Base-by-base conservation (phyloP, 2,888 invertebrate species). In the Antitype chi region DNA sequence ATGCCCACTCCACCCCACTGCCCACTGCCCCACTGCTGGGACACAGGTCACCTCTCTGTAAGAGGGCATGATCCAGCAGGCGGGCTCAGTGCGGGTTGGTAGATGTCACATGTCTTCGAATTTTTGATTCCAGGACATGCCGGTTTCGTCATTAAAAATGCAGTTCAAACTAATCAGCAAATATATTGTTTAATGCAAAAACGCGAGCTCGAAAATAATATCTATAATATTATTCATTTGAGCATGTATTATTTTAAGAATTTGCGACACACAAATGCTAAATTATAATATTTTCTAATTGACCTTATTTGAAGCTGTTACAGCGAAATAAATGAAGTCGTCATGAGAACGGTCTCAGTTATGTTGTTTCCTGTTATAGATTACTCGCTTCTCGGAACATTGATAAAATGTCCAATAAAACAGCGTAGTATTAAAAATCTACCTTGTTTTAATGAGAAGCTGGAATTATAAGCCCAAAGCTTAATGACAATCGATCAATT, bases 281-380 rank as follows among this genome's bases (percentile, higher is more conserved):
- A 23, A 63, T 62, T 53, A 23, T 32, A 55, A 71, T 63, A 43
- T 23, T 57, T 74, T 67, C 13, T 60, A 73, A 73, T 72, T 67
- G 55, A 70, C 74, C 28, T 55, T 64, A 78, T 76, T 78, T 57
- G 47, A 53, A 74, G 64, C 64, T 76, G 52, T 77, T 57, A 76
- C 59, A 81, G 49, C 64, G 38, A 68, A 74, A 72, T 68, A 72
- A 78, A 80, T 78, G 23, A 72, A 75, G 49, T 63, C 63, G 76
- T 76, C 75, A 68, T 79, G 67, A 76, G 82, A 87, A 78, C 81
- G 84, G 76, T 76, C 82, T 86, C 81, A 85, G 76, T 82, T 82
- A 64, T 76, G 71, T 87, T 88, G 84, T 92, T 93, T 93, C 92
- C 93, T 92, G 92, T 90, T 93, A 85, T 85, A 92, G 91, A 93